Conservation (phyloP, 2,113 vertebrate species). For the Lophura nycthemera region DNA sequence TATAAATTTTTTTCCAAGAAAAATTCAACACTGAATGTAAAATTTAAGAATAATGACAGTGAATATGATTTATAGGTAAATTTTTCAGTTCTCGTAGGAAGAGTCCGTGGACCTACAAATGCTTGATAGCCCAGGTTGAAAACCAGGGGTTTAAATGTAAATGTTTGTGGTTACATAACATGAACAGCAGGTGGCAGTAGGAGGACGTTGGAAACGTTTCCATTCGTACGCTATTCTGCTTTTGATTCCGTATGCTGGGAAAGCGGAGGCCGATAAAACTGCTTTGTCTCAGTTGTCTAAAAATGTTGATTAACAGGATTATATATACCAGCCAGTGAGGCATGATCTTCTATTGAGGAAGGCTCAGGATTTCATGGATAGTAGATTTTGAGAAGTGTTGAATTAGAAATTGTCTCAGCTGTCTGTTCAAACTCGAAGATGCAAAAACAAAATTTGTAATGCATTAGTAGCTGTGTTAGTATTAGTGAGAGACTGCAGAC, state of each 20-base stretch:
- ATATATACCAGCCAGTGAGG: background rate
- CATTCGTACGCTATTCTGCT: background rate
- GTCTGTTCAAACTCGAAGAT: background rate
- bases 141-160: background rate
- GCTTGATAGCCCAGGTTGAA: background rate
- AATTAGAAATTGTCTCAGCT: background rate
- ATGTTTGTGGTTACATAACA: background rate
- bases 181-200: conserved; percentile 42
- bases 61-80: background rate
- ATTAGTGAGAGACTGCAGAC: background rate
- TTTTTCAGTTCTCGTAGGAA: background rate
- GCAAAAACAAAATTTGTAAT: background rate
- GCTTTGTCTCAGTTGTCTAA: conserved; percentile 3
- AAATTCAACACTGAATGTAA: background rate
- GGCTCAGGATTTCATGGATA: background rate
- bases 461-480: background rate
- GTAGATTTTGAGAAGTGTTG: background rate
- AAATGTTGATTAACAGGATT: background rate
- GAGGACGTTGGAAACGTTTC: background rate
- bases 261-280: background rate
- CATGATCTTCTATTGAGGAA: background rate
- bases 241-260: background rate
- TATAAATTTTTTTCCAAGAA: background rate
- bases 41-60: background rate
- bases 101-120: background rate